These are phyloP conservation scores for Cygnus atratus DNA, from an alignment of 2,113 vertebrate species.

Conservation along the genomic window DNA sequence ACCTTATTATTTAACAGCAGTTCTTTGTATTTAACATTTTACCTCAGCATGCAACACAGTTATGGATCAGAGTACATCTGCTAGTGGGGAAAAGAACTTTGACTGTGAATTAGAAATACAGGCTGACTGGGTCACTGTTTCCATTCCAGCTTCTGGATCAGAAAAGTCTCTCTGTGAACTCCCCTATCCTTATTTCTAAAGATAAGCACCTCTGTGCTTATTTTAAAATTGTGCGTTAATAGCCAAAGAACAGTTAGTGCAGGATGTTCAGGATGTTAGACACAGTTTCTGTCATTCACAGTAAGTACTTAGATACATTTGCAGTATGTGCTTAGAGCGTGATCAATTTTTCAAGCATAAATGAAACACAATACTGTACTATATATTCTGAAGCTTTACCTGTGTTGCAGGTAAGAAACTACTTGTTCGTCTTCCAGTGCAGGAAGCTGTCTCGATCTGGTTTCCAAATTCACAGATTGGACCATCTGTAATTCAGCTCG, in stretches of 20 bases:
- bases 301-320: neutral
- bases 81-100: neutral
- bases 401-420: neutral
- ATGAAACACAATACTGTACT: neutral
- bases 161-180: neutral
- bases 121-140: neutral
- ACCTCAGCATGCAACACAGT: conserved; percentile 6
- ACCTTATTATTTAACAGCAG: conserved; percentile 40
- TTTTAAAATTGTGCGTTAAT: neutral
- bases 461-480: neutral
- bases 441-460: neutral
- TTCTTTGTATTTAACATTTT: conserved; percentile 44
- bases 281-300: neutral
- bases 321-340: neutral
- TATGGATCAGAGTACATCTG: conserved; percentile 21
- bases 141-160: neutral
- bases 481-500: neutral
- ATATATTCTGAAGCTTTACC: neutral
- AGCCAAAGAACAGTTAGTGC: neutral
- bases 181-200: neutral
- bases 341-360: neutral
- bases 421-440: neutral
- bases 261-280: neutral
- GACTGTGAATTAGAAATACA: neutral
- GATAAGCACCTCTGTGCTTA: neutral